Percentiles rank a stretch among this genome's conserved stretches.
Evolutionary conservation across 2,888 invertebrate genomes (phyloP).

Genomic region (Rugalucina vietnamica): DNA sequence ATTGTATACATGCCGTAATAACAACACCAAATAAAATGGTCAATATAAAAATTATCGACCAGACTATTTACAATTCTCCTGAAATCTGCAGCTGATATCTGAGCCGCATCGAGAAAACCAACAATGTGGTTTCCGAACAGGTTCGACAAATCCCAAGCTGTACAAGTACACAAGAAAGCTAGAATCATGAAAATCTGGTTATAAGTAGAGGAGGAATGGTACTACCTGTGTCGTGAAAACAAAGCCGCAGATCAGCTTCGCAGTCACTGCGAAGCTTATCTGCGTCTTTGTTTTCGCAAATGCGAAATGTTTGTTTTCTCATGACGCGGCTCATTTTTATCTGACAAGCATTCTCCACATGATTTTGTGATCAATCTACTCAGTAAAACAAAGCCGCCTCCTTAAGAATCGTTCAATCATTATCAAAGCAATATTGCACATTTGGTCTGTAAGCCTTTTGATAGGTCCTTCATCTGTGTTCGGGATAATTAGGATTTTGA

Average conservation of each 20-base stretch:
- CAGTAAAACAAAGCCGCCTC: not conserved
- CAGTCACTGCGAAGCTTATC: no score
- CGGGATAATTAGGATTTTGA: no score
- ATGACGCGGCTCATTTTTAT: no score
- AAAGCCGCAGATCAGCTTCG: no score
- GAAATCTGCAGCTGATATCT: not conserved
- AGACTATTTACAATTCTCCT: slow-evolving; percentile 14
- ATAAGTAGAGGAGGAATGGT: no score
- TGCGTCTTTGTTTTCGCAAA: no score
- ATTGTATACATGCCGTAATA: slow-evolving; percentile 8
- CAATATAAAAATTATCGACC: slow-evolving; percentile 11
- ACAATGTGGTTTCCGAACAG: no score
- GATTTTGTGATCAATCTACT: not conserved
- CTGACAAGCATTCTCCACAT: not conserved
- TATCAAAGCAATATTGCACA: not conserved
- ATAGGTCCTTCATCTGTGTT: not conserved
- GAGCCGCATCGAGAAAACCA: not conserved
- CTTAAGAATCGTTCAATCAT: not conserved
- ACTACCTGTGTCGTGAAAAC: no score
- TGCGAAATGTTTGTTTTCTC: no score
- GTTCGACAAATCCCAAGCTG: no score
- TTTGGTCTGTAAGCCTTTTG: not conserved
- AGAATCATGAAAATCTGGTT: no score
- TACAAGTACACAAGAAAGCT: no score
- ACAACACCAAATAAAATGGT: slow-evolving; percentile 11